phyloP scores from a whole-genome alignment of 2,797 vertebrate genomes.

The Triplophysa yarkandensis region DNA sequence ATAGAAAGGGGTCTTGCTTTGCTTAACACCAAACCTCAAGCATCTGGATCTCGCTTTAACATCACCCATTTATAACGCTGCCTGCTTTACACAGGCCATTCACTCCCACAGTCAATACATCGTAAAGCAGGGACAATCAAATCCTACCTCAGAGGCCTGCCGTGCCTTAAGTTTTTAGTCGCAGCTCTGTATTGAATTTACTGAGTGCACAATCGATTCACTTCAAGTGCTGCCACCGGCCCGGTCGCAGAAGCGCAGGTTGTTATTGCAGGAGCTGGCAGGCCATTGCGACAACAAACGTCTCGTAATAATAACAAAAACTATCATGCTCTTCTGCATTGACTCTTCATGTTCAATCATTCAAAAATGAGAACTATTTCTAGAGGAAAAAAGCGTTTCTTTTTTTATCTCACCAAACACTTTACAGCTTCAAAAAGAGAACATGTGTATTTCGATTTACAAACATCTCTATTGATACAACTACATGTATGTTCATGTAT shows the following conservation, averaged over 20 bases:
- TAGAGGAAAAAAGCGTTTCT: background rate
- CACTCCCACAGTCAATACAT: conserved; percentile 51
- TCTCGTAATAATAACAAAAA: conserved; percentile 13
- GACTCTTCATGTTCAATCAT: background rate
- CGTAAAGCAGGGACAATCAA: conserved; percentile 39
- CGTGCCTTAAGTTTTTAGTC: conserved; percentile 36
- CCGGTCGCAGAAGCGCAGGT: conserved; percentile 1
- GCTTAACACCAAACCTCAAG: conserved; percentile 37
- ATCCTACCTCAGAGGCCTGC: conserved; percentile 29
- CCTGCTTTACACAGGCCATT: conserved; percentile 44
- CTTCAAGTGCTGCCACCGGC: conserved; percentile 40
- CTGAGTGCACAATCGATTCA: conserved; percentile 39
- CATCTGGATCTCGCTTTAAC: conserved; percentile 39
- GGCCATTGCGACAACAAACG: conserved; percentile 29
- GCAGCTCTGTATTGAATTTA: conserved; percentile 37
- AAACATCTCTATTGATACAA: background rate
- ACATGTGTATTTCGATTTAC: background rate
- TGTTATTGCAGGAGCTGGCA: conserved; percentile 27
- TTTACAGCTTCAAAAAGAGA: background rate
- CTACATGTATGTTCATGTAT: background rate
- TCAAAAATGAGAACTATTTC: background rate
- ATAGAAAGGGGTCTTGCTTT: conserved; percentile 46
- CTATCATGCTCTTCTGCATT: conserved; percentile 16
- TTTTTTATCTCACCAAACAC: background rate
- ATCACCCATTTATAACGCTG: conserved; percentile 50